Evolutionary conservation across 2,888 invertebrate genomes (phyloP).

Genomic region (Lepidonotus clava): DNA sequence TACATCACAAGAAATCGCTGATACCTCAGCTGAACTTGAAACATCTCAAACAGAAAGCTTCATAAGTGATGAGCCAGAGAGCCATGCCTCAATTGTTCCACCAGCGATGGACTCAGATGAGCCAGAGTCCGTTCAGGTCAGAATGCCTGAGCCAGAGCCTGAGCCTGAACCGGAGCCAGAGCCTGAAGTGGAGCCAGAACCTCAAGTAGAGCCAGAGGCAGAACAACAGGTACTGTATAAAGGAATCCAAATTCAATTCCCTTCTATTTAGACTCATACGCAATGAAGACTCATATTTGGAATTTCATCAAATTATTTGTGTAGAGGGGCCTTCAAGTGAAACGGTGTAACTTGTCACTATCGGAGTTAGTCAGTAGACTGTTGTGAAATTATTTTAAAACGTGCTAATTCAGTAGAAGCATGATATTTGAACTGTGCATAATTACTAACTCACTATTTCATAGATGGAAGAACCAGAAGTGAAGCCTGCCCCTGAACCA

Average conservation of each 20-base stretch:
- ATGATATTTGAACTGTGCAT: too few species aligned
- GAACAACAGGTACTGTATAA: not conserved
- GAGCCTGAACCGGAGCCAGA: constrained; percentile 59
- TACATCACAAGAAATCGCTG: constrained; percentile 51
- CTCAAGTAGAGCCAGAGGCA: constrained; percentile 33
- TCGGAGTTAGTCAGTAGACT: too few species aligned
- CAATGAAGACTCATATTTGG: too few species aligned
- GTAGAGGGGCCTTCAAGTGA: too few species aligned
- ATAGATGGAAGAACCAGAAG: not conserved
- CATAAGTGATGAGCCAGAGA: constrained; percentile 50
- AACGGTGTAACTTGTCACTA: too few species aligned
- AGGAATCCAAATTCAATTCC: not conserved
- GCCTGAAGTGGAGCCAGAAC: constrained; percentile 54
- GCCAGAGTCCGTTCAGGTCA: not conserved
- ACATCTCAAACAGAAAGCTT: not conserved
- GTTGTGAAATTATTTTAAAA: too few species aligned
- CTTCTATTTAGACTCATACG: not conserved
- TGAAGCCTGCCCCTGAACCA: constrained; percentile 45
- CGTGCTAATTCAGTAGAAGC: too few species aligned
- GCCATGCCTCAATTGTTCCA: constrained; percentile 27
- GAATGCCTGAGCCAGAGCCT: constrained; percentile 55
- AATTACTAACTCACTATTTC: too few species aligned
- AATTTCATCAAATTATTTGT: too few species aligned
- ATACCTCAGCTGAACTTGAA: not conserved
- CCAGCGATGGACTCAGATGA: constrained; percentile 29